Evolutionary conservation across 2,888 invertebrate genomes (phyloP), one percentile per base, ranked within the genome.

Genomic region (Acleris holmiana): DNA sequence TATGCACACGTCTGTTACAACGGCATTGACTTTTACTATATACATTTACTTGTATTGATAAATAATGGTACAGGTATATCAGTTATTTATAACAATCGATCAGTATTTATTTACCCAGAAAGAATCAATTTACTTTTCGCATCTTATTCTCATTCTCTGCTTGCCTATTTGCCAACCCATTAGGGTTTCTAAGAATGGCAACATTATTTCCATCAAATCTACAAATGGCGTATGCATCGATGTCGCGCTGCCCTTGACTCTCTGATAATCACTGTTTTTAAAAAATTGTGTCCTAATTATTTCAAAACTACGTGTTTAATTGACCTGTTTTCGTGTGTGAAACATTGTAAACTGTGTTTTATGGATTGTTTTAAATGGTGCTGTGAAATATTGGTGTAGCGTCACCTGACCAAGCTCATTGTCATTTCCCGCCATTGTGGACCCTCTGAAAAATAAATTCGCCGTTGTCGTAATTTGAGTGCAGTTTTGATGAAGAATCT

Each of bases 391-490:
- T 82, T 83, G 76, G 82, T 83, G 81, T 85, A 86, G 93, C 93
- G 93, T 93, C 93, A 92, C 91, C 92, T 92, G 92, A 92, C 91
- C 80, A 88, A 79, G 79, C 86, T 90, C 91, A 90, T 92, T 92
- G 93, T 93, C 92, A 91, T 93, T 93, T 93, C 93, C 93, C 93
- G 93, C 93, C 93, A 93, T 93, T 93, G 93, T 92, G 90, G 89
- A 79, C 83, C 79, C 85, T 85, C 83, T 80, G 80, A 79, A 76
- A 81, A 81, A 69, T 79, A 78, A 76, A 73, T 76, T 75, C 68
- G 72, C 76, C 76, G 80, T 82, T 78, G 74, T 62, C 67, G 66
- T 59, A 68, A 64, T 68, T 68, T 56, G 68, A 69, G 68, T 65
- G 71, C 47, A 47, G 35, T 78, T 82, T 89, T 79, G 73, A 89